These are phyloP conservation scores for Misgurnus mizolepis DNA, from an alignment of 2,113 vertebrate genomes.

Conservation along the genomic window DNA sequence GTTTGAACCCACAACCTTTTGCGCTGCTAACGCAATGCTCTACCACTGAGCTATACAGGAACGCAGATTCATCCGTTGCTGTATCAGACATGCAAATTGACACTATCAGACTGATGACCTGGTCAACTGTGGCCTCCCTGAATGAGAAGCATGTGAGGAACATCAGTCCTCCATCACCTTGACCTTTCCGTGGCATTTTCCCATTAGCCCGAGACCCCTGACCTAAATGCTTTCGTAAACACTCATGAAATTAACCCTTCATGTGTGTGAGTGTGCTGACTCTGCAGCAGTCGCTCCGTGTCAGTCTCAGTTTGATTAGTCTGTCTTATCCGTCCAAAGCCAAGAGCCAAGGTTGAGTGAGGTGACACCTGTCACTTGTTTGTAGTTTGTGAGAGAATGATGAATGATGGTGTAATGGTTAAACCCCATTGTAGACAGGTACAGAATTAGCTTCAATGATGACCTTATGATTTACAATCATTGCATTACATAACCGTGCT, in stretches of 20 bases:
- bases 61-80: not conserved
- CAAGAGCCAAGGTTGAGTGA: constrained; percentile 2
- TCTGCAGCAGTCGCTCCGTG: constrained; percentile 18
- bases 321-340: constrained; percentile 8
- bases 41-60: too few species aligned
- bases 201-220: not conserved
- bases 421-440: not conserved
- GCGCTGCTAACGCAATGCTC: too few species aligned
- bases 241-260: constrained; percentile 36
- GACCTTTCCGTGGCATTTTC: constrained; percentile 25
- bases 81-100: constrained; percentile 21
- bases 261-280: constrained; percentile 35
- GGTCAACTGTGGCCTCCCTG: not conserved
- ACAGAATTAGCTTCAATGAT: constrained; percentile 10
- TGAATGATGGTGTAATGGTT: constrained; percentile 15
- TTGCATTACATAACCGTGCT: not conserved
- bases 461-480: constrained; percentile 3
- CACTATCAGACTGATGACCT: not conserved
- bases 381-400: constrained; percentile 12
- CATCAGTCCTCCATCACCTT: constrained; percentile 17
- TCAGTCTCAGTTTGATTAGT: constrained; percentile 44
- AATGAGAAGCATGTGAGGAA: not conserved
- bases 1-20: too few species aligned
- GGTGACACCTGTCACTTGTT: constrained; percentile 34
- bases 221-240: constrained; percentile 32